Evolutionary conservation across 2,113 vertebrate species (phyloP).

Genomic region (Mus spicilegus): DNA sequence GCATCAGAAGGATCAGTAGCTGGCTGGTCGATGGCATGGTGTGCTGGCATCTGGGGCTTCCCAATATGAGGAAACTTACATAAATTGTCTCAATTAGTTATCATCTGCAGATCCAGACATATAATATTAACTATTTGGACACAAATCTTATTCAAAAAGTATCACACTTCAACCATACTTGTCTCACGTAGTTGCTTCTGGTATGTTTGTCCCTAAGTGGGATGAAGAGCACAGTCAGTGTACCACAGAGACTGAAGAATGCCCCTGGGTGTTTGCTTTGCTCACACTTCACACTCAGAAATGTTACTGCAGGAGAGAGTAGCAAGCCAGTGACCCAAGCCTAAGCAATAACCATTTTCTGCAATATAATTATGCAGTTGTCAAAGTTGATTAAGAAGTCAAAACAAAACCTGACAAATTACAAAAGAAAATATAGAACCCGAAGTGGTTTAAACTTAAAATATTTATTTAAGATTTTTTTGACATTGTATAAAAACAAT

Average conservation of each 20-base stretch:
- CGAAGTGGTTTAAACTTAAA: slow-evolving; percentile 65
- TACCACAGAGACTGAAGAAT: not conserved
- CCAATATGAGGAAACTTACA: not conserved
- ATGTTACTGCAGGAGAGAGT: not conserved
- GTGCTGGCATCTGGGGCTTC: accelerated
- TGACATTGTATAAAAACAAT: slow-evolving; percentile 26
- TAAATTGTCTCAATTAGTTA: not conserved
- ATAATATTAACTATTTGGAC: not conserved
- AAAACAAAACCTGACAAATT: slow-evolving; percentile 31
- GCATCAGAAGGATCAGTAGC: too few species aligned
- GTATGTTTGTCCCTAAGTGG: not conserved
- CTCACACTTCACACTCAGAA: not conserved
- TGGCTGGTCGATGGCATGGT: not conserved
- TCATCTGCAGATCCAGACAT: not conserved
- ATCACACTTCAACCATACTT: not conserved
- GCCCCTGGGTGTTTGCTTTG: not conserved
- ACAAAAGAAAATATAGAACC: not conserved
- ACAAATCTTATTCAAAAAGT: not conserved
- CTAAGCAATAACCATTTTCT: not conserved
- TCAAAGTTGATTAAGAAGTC: slow-evolving; percentile 45
- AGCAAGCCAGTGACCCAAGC: not conserved
- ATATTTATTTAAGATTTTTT: slow-evolving; percentile 44
- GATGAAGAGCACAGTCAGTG: not conserved
- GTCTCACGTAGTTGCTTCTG: not conserved
- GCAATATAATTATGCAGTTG: not conserved